Conservation (phyloP, 2,113 vertebrate species). For the Neotoma lepida region DNA sequence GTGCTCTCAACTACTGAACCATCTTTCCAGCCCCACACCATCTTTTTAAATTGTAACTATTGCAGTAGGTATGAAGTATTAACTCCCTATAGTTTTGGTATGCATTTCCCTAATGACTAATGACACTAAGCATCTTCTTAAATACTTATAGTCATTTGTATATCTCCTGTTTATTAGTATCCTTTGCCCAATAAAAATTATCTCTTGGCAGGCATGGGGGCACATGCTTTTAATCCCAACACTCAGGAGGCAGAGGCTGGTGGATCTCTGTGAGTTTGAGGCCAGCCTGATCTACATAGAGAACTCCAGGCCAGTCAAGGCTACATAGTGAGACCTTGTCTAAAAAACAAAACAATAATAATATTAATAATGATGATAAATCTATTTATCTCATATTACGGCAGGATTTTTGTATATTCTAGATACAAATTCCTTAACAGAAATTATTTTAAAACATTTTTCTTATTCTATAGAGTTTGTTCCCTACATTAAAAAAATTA, state of each 20-base stretch:
- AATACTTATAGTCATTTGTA: background rate
- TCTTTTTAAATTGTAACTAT: background rate
- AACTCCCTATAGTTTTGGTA: background rate
- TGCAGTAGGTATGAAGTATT: background rate
- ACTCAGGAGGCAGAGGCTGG: background rate
- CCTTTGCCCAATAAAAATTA: conserved; percentile 41
- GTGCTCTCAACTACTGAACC: background rate
- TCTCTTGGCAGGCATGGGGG: background rate
- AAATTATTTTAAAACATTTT: conserved; percentile 33
- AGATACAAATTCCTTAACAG: conserved; percentile 12
- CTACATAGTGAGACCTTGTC: background rate
- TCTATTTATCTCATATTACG: background rate
- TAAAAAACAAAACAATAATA: background rate
- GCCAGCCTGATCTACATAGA: background rate
- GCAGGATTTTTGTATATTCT: conserved; percentile 28
- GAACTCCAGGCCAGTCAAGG: background rate
- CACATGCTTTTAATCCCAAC: background rate
- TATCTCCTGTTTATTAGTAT: conserved; percentile 16
- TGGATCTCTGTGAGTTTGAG: background rate
- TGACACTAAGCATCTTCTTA: background rate
- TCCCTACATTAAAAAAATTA: background rate
- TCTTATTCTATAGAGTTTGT: background rate
- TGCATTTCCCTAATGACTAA: conserved; percentile 13
- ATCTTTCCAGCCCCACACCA: background rate
- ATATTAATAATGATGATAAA: background rate